Conservation (phyloP, 2,113 vertebrate species). For the Heterochromis multidens region DNA sequence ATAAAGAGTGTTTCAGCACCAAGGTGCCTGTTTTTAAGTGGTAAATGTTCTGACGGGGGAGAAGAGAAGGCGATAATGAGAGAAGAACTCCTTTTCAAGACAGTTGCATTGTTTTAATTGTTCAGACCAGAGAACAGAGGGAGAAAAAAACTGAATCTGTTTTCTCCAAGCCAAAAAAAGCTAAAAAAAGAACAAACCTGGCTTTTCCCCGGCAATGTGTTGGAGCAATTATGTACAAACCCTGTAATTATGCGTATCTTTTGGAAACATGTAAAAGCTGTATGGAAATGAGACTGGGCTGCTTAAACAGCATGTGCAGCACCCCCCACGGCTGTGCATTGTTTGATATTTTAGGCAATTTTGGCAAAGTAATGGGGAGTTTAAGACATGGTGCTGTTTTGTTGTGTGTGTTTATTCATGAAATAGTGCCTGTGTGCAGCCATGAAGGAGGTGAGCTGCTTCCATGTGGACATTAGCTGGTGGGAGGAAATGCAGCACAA, state of each 20-base stretch:
- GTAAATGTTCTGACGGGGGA: slow-evolving; percentile 58
- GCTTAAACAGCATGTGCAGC: slow-evolving; percentile 47
- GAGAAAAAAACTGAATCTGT: slow-evolving; percentile 32
- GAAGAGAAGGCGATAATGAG: slow-evolving; percentile 71
- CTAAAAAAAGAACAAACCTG: slow-evolving; percentile 71
- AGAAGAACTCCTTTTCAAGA: slow-evolving; percentile 70
- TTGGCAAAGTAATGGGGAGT: slow-evolving; percentile 58
- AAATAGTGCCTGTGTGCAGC: background rate
- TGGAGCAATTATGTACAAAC: slow-evolving; percentile 77
- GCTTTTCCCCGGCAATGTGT: slow-evolving; percentile 70
- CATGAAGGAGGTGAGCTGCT: slow-evolving; percentile 6
- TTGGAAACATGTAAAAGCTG: slow-evolving; percentile 76
- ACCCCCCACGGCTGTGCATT: slow-evolving; percentile 50
- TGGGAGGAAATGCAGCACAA: slow-evolving; percentile 13
- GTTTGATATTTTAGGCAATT: slow-evolving; percentile 72
- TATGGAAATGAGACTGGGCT: slow-evolving; percentile 74
- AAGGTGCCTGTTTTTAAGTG: slow-evolving; percentile 68
- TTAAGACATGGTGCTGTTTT: slow-evolving; percentile 42
- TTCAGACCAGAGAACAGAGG: slow-evolving; percentile 55
- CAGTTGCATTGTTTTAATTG: slow-evolving; percentile 75
- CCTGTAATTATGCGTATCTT: slow-evolving; percentile 79
- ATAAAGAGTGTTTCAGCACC: slow-evolving; percentile 58
- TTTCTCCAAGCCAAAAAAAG: slow-evolving; percentile 49
- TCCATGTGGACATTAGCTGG: slow-evolving; percentile 35
- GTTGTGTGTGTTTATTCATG: slow-evolving; percentile 12